phyloP scores from a whole-genome alignment of 2,888 invertebrate species.

The Caenorhabditis imperialis region DNA sequence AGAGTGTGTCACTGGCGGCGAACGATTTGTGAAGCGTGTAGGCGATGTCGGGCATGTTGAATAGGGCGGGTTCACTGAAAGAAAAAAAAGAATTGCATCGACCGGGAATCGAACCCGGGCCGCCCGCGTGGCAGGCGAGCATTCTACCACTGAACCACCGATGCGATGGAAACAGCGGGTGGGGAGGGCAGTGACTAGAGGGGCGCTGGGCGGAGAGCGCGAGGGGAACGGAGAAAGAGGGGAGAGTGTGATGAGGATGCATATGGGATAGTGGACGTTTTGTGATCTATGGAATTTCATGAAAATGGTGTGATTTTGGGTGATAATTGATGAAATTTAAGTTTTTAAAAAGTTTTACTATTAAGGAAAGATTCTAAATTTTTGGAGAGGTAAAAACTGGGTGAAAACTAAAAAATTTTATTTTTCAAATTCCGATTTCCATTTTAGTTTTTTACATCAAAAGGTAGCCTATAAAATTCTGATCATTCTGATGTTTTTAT shows the following conservation, averaged over 20 bases:
- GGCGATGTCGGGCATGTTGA: conserved; percentile 46
- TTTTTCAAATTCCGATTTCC: too few relatives aligned
- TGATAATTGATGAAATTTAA: too few relatives aligned
- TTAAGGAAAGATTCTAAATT: too few relatives aligned
- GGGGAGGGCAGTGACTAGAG: background rate
- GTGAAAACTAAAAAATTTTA: too few relatives aligned
- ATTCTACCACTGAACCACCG: conserved; percentile 74
- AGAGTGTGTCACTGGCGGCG: conserved; percentile 58
- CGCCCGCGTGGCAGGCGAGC: conserved; percentile 74
- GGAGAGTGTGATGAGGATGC: background rate
- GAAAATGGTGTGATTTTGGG: too few relatives aligned
- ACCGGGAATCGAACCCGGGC: conserved; percentile 73
- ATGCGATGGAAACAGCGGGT: conserved; percentile 37
- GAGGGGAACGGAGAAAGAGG: background rate
- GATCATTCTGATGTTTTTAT: too few relatives aligned
- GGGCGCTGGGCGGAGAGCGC: background rate
- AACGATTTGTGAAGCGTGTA: conserved; percentile 40
- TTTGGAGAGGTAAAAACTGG: too few relatives aligned
- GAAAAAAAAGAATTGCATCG: conserved; percentile 59
- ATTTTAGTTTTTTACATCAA: too few relatives aligned
- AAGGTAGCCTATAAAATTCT: too few relatives aligned
- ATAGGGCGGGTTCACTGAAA: conserved; percentile 59
- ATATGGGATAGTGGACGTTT: too few relatives aligned
- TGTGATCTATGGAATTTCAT: too few relatives aligned
- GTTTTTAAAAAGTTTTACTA: too few relatives aligned